phyloP scores from a whole-genome alignment of 1,140 invertebrate species.

The Drosophila chauvacae region DNA sequence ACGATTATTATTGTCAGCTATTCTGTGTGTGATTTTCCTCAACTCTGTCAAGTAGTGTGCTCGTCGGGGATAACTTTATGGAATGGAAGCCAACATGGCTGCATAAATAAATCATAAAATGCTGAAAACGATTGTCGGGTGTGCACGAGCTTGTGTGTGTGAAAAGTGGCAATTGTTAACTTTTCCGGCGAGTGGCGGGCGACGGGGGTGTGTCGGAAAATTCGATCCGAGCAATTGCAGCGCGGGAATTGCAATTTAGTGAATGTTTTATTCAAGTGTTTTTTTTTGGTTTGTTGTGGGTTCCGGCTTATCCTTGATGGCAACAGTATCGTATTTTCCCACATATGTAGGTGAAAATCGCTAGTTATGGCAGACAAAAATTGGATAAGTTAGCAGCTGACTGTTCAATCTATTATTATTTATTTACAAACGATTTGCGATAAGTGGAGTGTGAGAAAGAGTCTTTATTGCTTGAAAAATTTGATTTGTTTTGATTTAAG shows the following conservation, averaged over 20 bases:
- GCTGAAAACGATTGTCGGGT: slow-evolving; percentile 53
- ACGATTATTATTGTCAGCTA: slow-evolving; percentile 27
- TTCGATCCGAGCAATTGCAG: slow-evolving; percentile 45
- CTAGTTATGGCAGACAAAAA: slow-evolving; percentile 23
- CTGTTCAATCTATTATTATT: slow-evolving; percentile 29
- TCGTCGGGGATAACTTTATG: slow-evolving; percentile 20
- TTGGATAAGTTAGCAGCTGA: slow-evolving; percentile 30
- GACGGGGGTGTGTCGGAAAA: background rate
- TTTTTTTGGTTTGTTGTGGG: slow-evolving; percentile 32
- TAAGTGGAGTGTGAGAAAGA: slow-evolving; percentile 2
- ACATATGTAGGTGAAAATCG: slow-evolving; percentile 26
- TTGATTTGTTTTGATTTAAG: background rate
- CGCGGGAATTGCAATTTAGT: slow-evolving; percentile 43
- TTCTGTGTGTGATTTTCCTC: slow-evolving; percentile 36
- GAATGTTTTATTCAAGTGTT: slow-evolving; percentile 48
- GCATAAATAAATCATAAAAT: slow-evolving; percentile 78
- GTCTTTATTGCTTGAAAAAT: background rate
- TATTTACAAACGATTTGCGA: slow-evolving; percentile 7
- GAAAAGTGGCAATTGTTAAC: slow-evolving; percentile 48
- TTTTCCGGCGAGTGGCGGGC: slow-evolving; percentile 14
- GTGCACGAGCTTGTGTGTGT: slow-evolving; percentile 6
- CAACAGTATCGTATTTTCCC: slow-evolving; percentile 29
- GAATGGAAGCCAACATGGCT: slow-evolving; percentile 49
- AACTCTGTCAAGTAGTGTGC: slow-evolving; percentile 17
- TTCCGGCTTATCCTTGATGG: slow-evolving; percentile 25